Conservation (phyloP, 2,113 vertebrate species). For the Heterocephalus glaber region DNA sequence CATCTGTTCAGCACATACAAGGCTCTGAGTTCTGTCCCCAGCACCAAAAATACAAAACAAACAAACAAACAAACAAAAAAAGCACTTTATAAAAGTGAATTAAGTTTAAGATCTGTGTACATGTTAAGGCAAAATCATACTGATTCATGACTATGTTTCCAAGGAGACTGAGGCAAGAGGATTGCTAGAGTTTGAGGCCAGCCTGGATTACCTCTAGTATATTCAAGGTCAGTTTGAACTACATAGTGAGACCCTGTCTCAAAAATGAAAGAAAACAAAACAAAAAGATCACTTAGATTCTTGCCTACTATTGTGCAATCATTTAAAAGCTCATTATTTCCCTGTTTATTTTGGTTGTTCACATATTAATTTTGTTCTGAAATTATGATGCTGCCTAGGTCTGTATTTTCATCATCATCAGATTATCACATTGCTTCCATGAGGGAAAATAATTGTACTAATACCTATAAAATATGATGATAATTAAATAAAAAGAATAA, state of each 20-base stretch:
- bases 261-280: neutral
- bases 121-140: neutral
- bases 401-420: neutral
- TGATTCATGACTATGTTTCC: neutral
- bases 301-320: neutral
- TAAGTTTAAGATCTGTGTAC: neutral
- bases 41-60: neutral
- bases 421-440: neutral
- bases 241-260: neutral
- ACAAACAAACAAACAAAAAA: neutral
- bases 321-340: neutral
- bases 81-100: neutral
- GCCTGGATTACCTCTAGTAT: neutral
- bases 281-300: neutral
- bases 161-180: neutral
- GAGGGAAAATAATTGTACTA: neutral
- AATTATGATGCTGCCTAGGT: neutral
- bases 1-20: neutral
- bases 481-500: neutral
- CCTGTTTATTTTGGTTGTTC: neutral
- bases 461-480: neutral
- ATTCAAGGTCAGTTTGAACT: neutral
- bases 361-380: neutral
- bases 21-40: neutral
- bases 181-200: neutral